These are phyloP conservation scores for Hystrix brachyura DNA, from an alignment of 2,113 vertebrate species.

Conservation along the genomic window DNA sequence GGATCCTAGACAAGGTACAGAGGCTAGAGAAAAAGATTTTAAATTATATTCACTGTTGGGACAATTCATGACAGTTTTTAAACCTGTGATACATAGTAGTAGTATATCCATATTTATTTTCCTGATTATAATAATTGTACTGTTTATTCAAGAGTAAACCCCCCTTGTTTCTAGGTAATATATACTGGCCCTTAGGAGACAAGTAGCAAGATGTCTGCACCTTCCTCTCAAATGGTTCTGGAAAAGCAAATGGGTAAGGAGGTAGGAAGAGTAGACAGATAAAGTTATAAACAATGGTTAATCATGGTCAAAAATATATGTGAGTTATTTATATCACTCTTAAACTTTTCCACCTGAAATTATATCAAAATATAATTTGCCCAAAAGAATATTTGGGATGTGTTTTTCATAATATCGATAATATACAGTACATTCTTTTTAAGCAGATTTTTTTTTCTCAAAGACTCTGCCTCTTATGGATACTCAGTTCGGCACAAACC, in stretches of 20 bases:
- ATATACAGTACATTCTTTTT: neutral
- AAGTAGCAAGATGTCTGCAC: neutral
- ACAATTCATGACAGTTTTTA: neutral
- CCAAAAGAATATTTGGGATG: neutral
- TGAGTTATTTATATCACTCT: neutral
- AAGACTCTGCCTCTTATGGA: neutral
- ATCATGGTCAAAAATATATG: neutral
- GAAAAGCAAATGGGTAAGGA: neutral
- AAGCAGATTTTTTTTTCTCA: neutral
- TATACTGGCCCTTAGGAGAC: neutral
- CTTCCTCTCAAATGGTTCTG: neutral
- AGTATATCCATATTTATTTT: neutral
- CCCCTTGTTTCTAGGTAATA: neutral
- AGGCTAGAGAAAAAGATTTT: neutral
- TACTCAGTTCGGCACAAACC: neutral
- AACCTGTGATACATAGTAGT: neutral
- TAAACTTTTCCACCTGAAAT: constrained; percentile 12
- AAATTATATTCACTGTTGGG: neutral
- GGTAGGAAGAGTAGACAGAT: neutral
- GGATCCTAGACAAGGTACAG: neutral
- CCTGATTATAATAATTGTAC: neutral
- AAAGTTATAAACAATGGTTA: neutral
- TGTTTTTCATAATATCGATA: neutral
- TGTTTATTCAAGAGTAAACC: neutral
- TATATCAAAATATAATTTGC: constrained; percentile 1